These are phyloP conservation scores for Scaptomyza montana DNA, from an alignment of 1,140 invertebrate genomes.

Conservation along the genomic window DNA sequence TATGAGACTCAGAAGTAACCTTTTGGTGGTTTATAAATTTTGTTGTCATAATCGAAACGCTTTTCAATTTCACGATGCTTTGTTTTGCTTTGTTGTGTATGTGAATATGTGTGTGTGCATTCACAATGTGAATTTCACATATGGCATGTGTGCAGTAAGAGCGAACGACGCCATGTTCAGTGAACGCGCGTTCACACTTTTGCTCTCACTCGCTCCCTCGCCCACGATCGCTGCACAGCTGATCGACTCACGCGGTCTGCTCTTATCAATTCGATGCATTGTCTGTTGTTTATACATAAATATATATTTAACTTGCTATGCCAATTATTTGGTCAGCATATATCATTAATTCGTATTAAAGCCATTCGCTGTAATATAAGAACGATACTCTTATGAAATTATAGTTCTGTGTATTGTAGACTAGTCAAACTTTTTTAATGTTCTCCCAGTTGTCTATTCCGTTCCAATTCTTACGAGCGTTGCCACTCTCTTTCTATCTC, in stretches of 20 bases:
- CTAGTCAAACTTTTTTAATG: too few species aligned
- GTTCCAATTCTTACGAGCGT: too few species aligned
- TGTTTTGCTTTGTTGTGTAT: constrained; percentile 23
- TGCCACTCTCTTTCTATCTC: too few species aligned
- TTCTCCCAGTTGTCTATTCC: too few species aligned
- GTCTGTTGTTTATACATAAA: constrained; percentile 5
- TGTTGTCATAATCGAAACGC: neutral
- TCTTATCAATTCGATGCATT: constrained; percentile 39
- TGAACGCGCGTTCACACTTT: constrained; percentile 1
- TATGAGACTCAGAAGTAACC: neutral
- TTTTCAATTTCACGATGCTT: constrained; percentile 48
- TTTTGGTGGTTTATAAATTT: constrained; percentile 5
- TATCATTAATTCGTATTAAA: too few species aligned
- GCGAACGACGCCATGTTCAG: constrained; percentile 33
- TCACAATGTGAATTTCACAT: constrained; percentile 2
- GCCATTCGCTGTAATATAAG: too few species aligned
- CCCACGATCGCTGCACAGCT: constrained; percentile 24
- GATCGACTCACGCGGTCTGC: constrained; percentile 32
- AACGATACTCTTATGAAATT: too few species aligned
- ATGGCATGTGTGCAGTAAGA: constrained; percentile 3
- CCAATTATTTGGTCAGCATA: too few species aligned
- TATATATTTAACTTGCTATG: too few species aligned
- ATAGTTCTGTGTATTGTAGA: too few species aligned
- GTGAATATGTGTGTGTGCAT: constrained; percentile 9
- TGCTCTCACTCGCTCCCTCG: constrained; percentile 7